Percentiles rank a stretch among this genome's conserved stretches.
phyloP scores from a whole-genome alignment of 2,113 vertebrate genomes.

The Festucalex cinctus region DNA sequence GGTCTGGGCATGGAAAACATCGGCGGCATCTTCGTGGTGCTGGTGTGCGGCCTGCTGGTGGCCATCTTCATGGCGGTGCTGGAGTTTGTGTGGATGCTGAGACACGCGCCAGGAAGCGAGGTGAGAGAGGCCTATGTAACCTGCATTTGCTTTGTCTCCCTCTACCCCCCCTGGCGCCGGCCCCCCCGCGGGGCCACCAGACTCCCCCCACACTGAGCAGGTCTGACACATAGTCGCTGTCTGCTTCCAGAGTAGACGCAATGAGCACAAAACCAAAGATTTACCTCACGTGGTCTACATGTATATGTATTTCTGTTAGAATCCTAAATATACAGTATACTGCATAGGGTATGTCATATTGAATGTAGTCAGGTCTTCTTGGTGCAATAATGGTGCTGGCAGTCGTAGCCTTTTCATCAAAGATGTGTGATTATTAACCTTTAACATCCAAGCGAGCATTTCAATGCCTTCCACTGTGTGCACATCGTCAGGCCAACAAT shows the following conservation, averaged over 20 bases:
- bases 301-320: slow-evolving; percentile 15
- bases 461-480: slow-evolving; percentile 16
- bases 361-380: slow-evolving; percentile 15
- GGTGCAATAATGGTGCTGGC: slow-evolving; percentile 23
- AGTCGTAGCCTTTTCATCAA: slow-evolving; percentile 11
- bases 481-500: slow-evolving; percentile 4
- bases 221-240: slow-evolving; percentile 33
- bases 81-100: slow-evolving; percentile 96
- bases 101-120: slow-evolving; percentile 87
- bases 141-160: slow-evolving; percentile 72
- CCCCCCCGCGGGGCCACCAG: slow-evolving; percentile 25
- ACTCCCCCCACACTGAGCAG: slow-evolving; percentile 21
- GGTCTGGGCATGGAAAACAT: slow-evolving; percentile 99
- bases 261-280: slow-evolving; percentile 59
- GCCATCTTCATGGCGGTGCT: slow-evolving; percentile 98
- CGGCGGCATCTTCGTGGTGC: slow-evolving; percentile 97
- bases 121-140: slow-evolving; percentile 79
- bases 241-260: slow-evolving; percentile 36
- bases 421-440: slow-evolving; percentile 21
- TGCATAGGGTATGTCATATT: slow-evolving; percentile 10
- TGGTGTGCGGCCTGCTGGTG: slow-evolving; percentile 95
- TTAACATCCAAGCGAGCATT: slow-evolving; percentile 10
- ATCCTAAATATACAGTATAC: slow-evolving; percentile 4
- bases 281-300: slow-evolving; percentile 42
- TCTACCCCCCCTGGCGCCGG: slow-evolving; percentile 48